These are phyloP conservation scores for Leptinotarsa undecemlineata DNA, from an alignment of 1,140 invertebrate genomes.

Conservation along the genomic window DNA sequence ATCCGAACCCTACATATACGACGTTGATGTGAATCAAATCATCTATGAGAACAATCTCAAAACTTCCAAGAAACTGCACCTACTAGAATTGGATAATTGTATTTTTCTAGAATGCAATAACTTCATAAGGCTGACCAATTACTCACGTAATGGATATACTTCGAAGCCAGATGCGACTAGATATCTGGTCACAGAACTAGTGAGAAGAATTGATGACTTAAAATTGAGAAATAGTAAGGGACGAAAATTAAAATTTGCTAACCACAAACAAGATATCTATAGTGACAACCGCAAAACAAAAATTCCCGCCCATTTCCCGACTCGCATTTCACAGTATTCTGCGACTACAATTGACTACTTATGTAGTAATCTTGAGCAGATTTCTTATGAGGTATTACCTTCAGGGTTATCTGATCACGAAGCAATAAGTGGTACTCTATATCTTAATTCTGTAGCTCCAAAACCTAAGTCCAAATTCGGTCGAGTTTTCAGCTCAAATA, in stretches of 20 bases:
- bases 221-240: not conserved
- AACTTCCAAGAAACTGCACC: not conserved
- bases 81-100: not conserved
- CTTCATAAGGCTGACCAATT: not conserved
- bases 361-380: too few species aligned
- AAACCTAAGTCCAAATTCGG: too few species aligned
- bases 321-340: too few species aligned
- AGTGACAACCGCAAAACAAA: too few species aligned
- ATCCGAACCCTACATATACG: constrained; percentile 10
- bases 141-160: not conserved
- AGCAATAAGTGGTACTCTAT: too few species aligned
- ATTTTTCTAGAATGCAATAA: constrained; percentile 3
- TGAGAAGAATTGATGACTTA: not conserved
- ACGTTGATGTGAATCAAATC: not conserved
- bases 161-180: not conserved
- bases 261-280: too few species aligned
- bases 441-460: too few species aligned
- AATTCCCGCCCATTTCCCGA: too few species aligned
- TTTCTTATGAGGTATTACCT: too few species aligned
- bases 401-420: too few species aligned
- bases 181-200: not conserved
- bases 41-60: not conserved
- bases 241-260: not conserved
- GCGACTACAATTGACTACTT: too few species aligned
- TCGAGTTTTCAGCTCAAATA: too few species aligned